Evolutionary conservation across 2,113 vertebrate species (phyloP), one percentile per base, ranked within the genome.

Genomic region (Xenopus laevis): DNA sequence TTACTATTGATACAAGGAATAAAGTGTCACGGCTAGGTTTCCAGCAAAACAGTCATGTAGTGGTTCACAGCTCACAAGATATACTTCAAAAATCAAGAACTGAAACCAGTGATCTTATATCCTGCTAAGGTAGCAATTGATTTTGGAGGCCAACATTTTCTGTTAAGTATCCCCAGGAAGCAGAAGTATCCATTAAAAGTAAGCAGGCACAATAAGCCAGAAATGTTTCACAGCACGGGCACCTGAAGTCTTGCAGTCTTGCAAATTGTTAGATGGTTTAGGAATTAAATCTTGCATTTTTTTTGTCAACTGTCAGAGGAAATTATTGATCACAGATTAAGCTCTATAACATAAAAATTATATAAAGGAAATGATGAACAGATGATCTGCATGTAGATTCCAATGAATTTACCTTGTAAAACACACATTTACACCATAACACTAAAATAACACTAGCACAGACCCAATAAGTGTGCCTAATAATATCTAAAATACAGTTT

Each of bases 201-300:
- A 70, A 70, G 66, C 47, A 44, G 74, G 67, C 65, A 63, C 60
- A 69, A 76, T 67, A 70, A 21, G 58, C 18, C 50, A 57, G 74
- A 70, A 77, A 77, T 70, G 66, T 77, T 69, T 77, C 74, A 46
- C 74, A 77, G 74, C 66, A 70, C 64, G 74, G 30, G 50, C 16
- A 21, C 53, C 47, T 15, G 46, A 77, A 64, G 47, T 63, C 59
- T 57, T 70, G 59, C 67, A 46, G 58, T 17, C 67, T 57, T 30
- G 70, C 57, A 70, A 50, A 46, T 11, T 63, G 73, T 11, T 11
- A 13, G 30, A 20, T 69, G 46, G 66, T 18, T 61, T 63, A 46
- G 65, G 59, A 65, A 77, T 77, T 77, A 77, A 77, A 66, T 67
- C 65, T 77, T 70, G 30, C 68, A 62, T 69, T 74, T 55, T 68